Conservation (phyloP, 2,888 invertebrate genomes). For the Cephus sareptanus region DNA sequence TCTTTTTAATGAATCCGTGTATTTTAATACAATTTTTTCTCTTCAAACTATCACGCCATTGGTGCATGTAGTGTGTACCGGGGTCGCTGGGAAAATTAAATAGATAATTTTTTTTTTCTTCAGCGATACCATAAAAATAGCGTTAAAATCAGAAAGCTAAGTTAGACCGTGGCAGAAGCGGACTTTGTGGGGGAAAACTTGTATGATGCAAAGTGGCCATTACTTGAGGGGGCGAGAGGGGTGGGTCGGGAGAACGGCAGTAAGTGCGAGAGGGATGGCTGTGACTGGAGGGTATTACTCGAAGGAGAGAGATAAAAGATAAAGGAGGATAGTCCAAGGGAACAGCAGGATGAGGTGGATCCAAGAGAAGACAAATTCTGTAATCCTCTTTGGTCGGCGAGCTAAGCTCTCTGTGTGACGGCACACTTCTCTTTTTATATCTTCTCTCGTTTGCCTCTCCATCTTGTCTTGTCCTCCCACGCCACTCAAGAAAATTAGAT, state of each 20-base stretch:
- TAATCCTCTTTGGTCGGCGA: constrained; percentile 65
- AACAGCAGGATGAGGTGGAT: constrained; percentile 38
- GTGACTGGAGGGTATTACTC: constrained; percentile 2
- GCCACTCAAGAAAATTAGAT: constrained; percentile 55
- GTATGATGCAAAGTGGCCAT: constrained; percentile 66
- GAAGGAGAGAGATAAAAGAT: neutral
- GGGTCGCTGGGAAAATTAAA: too few relatives aligned
- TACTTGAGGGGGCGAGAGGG: constrained; percentile 58
- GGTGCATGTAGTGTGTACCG: too few relatives aligned
- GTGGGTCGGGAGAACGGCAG: constrained; percentile 28
- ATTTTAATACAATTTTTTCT: too few relatives aligned
- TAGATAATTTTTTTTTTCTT: too few relatives aligned
- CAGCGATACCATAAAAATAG: constrained; percentile 19
- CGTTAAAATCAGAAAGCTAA: constrained; percentile 35
- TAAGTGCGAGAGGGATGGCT: constrained; percentile 24
- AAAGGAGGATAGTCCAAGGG: constrained; percentile 15
- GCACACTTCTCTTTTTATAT: constrained; percentile 28
- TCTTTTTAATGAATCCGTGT: too few relatives aligned
- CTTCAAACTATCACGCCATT: too few relatives aligned
- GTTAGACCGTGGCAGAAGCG: too few relatives aligned
- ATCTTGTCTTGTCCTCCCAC: constrained; percentile 45
- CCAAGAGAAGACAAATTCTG: constrained; percentile 58
- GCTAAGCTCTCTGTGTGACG: constrained; percentile 61
- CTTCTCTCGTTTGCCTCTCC: constrained; percentile 23
- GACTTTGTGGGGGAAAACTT: constrained; percentile 30